Evolutionary conservation across 2,797 vertebrate species (phyloP).

Genomic region (Holocentrus rufus): DNA sequence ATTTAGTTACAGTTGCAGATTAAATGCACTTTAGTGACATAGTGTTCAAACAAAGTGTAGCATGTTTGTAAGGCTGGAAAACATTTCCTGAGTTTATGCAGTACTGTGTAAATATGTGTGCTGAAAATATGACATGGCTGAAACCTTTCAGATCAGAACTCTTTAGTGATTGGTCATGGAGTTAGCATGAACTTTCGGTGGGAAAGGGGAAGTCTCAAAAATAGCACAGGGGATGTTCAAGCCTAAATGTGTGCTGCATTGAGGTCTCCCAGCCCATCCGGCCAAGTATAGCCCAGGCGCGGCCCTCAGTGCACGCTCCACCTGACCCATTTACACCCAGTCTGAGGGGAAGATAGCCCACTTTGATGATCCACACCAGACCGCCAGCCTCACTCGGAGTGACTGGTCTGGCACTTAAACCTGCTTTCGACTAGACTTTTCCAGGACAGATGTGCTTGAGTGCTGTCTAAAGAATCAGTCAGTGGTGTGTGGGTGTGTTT

Average conservation of each 20-base stretch:
- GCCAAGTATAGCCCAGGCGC: conserved; percentile 68
- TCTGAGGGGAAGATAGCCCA: conserved; percentile 72
- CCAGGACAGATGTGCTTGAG: conserved; percentile 48
- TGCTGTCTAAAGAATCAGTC: conserved; percentile 26
- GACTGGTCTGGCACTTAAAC: conserved; percentile 43
- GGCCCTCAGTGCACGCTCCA: conserved; percentile 62
- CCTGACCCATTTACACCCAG: conserved; percentile 77
- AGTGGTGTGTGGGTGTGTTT: conserved; percentile 7
- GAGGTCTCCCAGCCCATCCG: conserved; percentile 61
- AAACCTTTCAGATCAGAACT: no score
- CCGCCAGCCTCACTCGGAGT: conserved; percentile 42
- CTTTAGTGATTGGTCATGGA: conserved; percentile 13
- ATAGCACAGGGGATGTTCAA: conserved; percentile 50
- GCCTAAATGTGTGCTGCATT: conserved; percentile 61
- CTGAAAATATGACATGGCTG: neutral
- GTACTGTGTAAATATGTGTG: neutral
- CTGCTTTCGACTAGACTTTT: conserved; percentile 32
- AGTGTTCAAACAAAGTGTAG: no score
- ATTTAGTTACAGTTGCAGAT: neutral
- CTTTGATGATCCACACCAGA: conserved; percentile 68
- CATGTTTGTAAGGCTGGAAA: neutral
- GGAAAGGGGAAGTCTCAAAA: conserved; percentile 40
- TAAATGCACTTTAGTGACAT: neutral
- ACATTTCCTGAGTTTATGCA: neutral
- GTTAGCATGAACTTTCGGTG: conserved; percentile 7